A percentile compares a stretch with the other conserved stretches of the same genome.
Evolutionary conservation across 2,113 vertebrate genomes (phyloP).

Genomic region (Saimiri boliviensis): DNA sequence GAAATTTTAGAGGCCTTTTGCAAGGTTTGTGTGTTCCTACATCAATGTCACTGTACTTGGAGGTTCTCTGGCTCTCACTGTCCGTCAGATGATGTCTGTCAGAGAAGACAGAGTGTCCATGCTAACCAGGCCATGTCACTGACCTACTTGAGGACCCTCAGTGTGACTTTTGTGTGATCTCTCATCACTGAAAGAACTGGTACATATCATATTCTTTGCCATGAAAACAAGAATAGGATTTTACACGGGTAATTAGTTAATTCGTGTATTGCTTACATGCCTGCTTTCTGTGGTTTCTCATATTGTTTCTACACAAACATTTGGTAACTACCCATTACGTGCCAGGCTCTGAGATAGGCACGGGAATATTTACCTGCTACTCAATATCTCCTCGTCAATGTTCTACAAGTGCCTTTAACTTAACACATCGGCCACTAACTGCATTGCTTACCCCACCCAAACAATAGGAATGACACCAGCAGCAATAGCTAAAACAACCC

Average conservation of each 20-base stretch:
- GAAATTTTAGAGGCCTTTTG: not conserved
- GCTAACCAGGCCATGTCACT: not conserved
- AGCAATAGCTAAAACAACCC: not conserved
- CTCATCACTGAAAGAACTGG: not conserved
- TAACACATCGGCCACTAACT: not conserved
- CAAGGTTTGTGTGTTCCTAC: not conserved
- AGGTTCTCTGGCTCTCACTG: not conserved
- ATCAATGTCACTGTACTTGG: constrained; percentile 15
- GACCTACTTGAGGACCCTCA: not conserved
- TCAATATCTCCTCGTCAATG: not conserved
- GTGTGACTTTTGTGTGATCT: not conserved
- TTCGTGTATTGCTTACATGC: not conserved
- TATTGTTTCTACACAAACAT: not conserved
- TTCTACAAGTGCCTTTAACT: not conserved
- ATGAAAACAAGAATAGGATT: not conserved
- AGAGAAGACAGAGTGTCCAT: not conserved
- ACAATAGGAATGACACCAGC: not conserved
- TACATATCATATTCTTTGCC: not conserved
- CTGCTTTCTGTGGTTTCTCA: accelerated
- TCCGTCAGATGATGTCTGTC: not conserved
- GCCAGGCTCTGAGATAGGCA: not conserved
- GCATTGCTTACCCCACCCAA: not conserved
- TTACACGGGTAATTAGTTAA: not conserved
- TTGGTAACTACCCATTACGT: not conserved
- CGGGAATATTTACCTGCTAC: not conserved